Evolutionary conservation across 2,797 vertebrate genomes (phyloP), one percentile per base, ranked within the genome.

Genomic region (Epinephelus coioides): DNA sequence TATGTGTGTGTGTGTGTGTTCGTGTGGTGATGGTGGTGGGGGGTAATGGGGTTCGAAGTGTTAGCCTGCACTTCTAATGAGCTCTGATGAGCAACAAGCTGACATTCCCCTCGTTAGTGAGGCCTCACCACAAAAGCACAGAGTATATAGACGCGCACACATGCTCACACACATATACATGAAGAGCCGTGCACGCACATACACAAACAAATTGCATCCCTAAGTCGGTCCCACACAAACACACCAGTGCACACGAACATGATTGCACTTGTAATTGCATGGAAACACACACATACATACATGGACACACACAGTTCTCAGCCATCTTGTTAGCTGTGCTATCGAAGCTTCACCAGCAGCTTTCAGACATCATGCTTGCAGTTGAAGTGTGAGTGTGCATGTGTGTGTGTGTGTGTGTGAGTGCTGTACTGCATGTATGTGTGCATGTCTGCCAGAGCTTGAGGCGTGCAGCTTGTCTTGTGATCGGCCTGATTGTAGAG

Each of bases 31-130:
- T n/a, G 73, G 44, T 63, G 69, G 69, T 59, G 76, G 69, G 75
- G 70, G 72, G 80, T 74, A 78, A 79, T 82, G 74, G 73, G 84
- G 79, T 83, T 90, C 46, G 54, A 86, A 90, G 88, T 88, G 86
- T 90, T 89, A 77, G 84, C 78, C 85, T 74, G 89, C 82, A 84
- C 82, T 83, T 82, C 83, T 95, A 95, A 96, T 93, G 94, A 96
- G 94, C 85, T 76, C 86, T 79, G 91, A 94, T 90, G 86, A 93
- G 82, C 87, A 93, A 90, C 86, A 86, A 83, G 84, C 88, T 89
- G 89, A 85, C 90, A 89, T 94, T 93, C 86, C 70, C 83, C 90
- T 95, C 81, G 70, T 96, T 95, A 94, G 90, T 82, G 78, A 86
- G 76, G 86, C 81, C 78, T 76, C 73, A 55, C 74, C 79, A 90